Evolutionary conservation across 2,797 vertebrate genomes (phyloP).

Genomic region (Falco columbarius): DNA sequence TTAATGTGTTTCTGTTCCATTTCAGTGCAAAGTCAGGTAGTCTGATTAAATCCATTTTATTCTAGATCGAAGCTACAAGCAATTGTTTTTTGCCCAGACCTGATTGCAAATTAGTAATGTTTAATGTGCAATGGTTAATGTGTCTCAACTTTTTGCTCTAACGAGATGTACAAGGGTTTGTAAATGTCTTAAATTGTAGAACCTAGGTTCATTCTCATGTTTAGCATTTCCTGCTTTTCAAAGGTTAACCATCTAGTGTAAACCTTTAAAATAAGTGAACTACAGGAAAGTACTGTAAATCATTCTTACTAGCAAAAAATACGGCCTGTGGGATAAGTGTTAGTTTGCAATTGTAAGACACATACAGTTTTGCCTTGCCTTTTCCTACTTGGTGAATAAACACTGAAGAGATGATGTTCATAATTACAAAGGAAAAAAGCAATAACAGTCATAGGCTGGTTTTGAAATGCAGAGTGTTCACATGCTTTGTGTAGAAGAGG

Average conservation of each 20-base stretch:
- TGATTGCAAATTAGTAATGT: not conserved
- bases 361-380: not conserved
- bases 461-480: not conserved
- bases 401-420: not conserved
- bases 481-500: not conserved
- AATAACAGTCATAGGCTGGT: not conserved
- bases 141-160: not conserved
- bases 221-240: not conserved
- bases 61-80: not conserved
- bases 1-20: not conserved
- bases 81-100: not conserved
- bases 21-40: not conserved
- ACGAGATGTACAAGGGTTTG: not conserved
- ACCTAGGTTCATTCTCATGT: not conserved
- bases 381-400: not conserved
- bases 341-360: not conserved
- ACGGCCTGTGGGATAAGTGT: not conserved
- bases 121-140: too few relatives aligned
- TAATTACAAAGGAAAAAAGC: not conserved
- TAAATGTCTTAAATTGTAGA: not conserved
- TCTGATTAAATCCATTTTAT: not conserved
- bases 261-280: not conserved
- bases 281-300: not conserved
- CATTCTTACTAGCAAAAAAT: not conserved
- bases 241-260: not conserved